phyloP scores from a whole-genome alignment of 2,113 vertebrate species.

The Oncorhynchus nerka region DNA sequence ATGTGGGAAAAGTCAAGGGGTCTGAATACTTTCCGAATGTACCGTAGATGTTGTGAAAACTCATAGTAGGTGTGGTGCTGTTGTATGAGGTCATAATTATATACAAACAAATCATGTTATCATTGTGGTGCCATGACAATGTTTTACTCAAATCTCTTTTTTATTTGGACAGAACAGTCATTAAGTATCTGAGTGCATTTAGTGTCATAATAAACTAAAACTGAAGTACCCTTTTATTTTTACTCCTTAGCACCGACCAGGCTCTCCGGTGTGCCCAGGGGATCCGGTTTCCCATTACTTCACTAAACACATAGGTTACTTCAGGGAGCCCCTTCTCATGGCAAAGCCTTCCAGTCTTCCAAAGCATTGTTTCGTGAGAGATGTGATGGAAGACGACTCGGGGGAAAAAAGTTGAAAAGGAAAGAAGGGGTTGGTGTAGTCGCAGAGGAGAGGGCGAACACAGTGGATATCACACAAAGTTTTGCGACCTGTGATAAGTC shows the following conservation, averaged over 20 bases:
- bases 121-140: no score
- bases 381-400: constrained; percentile 34
- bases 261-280: constrained; percentile 38
- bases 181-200: no score
- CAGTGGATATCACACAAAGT: constrained; percentile 36
- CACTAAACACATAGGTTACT: constrained; percentile 34
- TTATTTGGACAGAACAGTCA: no score
- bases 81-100: no score
- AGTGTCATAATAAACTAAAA: no score
- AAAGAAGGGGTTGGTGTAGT: background rate
- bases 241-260: background rate
- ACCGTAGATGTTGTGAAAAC: no score
- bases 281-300: constrained; percentile 60
- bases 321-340: constrained; percentile 50
- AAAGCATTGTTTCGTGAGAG: constrained; percentile 46
- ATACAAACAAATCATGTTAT: no score
- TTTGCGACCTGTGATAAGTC: constrained; percentile 47
- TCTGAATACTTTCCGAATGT: no score
- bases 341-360: constrained; percentile 46
- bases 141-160: no score
- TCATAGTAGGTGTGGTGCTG: no score
- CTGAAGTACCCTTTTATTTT: background rate
- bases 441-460: constrained; percentile 2
- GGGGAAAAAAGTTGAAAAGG: constrained; percentile 1
- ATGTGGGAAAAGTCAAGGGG: no score